These are phyloP conservation scores for Clusia tigrina DNA, from an alignment of 2,888 invertebrate species.

Conservation along the genomic window DNA sequence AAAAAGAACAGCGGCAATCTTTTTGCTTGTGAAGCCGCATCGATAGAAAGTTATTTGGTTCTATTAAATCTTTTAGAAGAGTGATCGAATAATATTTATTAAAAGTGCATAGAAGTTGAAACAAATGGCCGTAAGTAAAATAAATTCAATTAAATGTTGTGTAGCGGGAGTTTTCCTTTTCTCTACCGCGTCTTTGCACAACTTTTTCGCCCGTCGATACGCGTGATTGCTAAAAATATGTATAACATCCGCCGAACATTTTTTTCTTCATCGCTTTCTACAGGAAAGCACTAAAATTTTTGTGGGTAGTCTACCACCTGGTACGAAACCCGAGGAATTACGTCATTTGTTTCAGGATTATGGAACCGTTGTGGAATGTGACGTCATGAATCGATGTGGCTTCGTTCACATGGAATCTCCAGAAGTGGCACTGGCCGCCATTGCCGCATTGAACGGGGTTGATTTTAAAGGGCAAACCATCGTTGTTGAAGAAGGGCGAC, in stretches of 20 bases:
- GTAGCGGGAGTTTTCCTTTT: background rate
- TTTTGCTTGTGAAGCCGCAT: no score
- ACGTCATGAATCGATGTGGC: conserved; percentile 92
- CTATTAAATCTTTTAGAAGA: no score
- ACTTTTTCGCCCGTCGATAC: no score
- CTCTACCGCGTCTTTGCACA: background rate
- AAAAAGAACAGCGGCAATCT: no score
- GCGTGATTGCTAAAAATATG: no score
- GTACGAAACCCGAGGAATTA: conserved; percentile 83
- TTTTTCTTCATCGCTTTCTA: conserved; percentile 26
- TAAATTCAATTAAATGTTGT: background rate
- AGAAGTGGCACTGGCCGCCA: conserved; percentile 83
- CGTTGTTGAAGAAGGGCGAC: conserved; percentile 83
- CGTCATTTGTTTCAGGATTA: conserved; percentile 84
- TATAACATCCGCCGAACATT: background rate
- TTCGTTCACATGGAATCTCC: conserved; percentile 90
- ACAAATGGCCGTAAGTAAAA: background rate
- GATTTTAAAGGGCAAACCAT: conserved; percentile 85
- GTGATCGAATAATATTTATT: no score
- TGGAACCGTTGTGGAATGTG: conserved; percentile 91
- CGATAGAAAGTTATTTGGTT: no score
- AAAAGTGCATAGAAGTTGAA: no score
- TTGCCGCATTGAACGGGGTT: conserved; percentile 80
- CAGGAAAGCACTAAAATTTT: conserved; percentile 85
- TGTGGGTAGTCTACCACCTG: conserved; percentile 89